phyloP scores from a whole-genome alignment of 2,113 vertebrate genomes.

The Callorhinus ursinus region DNA sequence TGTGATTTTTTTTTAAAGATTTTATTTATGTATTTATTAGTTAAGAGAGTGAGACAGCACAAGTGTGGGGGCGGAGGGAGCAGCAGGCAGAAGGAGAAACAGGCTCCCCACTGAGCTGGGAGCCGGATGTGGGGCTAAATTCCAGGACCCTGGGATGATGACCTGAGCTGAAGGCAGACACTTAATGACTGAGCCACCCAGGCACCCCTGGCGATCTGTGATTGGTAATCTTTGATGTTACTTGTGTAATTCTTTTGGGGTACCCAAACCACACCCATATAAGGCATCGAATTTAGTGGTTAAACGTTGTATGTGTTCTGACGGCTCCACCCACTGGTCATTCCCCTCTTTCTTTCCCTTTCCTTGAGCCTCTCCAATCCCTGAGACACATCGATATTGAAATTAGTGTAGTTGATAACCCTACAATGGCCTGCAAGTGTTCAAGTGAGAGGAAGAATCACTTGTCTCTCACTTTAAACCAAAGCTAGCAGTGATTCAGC shows the following conservation, averaged over 20 bases:
- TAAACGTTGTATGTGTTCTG: not conserved
- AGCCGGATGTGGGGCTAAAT: not conserved
- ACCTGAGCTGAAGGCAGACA: not conserved
- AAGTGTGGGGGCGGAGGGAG: not conserved
- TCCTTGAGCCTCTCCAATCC: not conserved
- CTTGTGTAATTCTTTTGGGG: not conserved
- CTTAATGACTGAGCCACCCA: not conserved
- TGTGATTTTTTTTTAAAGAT: not conserved
- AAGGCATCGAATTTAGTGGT: not conserved
- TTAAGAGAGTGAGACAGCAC: not conserved
- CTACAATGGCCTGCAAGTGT: not conserved
- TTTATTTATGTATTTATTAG: not conserved
- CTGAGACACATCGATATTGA: not conserved
- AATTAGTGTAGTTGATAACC: not conserved
- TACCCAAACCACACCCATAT: not conserved
- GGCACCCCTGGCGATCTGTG: not conserved
- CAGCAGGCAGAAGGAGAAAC: not conserved
- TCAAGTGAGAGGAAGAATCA: not conserved
- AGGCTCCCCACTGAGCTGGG: not conserved
- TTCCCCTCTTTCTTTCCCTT: not conserved
- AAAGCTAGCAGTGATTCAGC: not conserved
- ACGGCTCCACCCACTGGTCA: not conserved
- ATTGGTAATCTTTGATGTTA: not conserved
- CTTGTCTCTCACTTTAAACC: not conserved
- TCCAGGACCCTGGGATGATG: not conserved